Conservation (phyloP, 2,113 vertebrate genomes). For the Budorcas taxicolor region DNA sequence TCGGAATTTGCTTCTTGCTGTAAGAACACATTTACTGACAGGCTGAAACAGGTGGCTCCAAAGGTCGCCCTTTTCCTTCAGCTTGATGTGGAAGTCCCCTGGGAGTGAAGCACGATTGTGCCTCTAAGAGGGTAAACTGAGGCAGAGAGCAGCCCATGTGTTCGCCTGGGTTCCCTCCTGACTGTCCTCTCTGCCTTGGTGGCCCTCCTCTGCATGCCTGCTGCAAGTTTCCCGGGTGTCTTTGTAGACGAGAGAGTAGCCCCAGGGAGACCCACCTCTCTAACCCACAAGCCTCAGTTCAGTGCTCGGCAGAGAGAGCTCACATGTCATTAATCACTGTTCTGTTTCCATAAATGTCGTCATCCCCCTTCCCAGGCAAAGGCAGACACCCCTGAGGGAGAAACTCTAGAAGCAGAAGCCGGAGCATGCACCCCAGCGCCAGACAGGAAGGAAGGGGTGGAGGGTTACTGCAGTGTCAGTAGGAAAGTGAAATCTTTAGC, state of each 20-base stretch:
- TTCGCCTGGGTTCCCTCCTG: background rate
- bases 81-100: background rate
- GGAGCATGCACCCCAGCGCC: background rate
- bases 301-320: background rate
- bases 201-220: background rate
- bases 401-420: background rate
- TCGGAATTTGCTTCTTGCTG: background rate
- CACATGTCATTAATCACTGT: conserved; percentile 45
- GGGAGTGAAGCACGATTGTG: rapidly evolving
- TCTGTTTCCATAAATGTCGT: conserved; percentile 17
- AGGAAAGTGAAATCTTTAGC: background rate
- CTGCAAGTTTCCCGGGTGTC: background rate
- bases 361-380: background rate
- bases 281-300: background rate
- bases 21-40: background rate
- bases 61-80: background rate
- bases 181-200: too few species aligned
- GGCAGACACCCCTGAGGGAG: background rate
- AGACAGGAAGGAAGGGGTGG: background rate
- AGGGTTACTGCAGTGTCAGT: background rate
- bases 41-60: background rate
- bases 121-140: background rate
- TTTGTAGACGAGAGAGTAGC: background rate
- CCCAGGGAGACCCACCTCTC: background rate
- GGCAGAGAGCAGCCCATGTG: background rate